phyloP scores from a whole-genome alignment of 2,888 invertebrate genomes.

The Dryocosmus kuriphilus region DNA sequence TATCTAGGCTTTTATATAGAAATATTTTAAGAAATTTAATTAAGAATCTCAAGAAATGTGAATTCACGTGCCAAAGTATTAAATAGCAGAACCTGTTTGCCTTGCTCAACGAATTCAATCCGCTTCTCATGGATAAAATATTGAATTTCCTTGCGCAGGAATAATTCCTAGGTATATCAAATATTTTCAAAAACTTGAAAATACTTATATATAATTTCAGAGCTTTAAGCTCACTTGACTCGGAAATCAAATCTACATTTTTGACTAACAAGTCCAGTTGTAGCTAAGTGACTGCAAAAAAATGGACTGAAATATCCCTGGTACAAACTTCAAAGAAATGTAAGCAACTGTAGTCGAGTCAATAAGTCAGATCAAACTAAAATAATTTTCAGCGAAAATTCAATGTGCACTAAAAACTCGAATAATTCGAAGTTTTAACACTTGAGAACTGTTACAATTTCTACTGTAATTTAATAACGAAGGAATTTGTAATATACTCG shows the following conservation, averaged over 20 bases:
- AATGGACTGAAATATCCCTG: constrained; percentile 25
- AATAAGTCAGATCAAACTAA: not conserved
- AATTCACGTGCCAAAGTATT: constrained; percentile 76
- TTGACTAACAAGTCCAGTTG: not conserved
- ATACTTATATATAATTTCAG: not conserved
- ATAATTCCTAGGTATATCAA: constrained; percentile 2
- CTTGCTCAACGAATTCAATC: constrained; percentile 14
- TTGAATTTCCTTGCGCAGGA: not conserved
- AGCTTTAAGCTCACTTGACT: not conserved
- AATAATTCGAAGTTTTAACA: too few species aligned
- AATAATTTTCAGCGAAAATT: not conserved
- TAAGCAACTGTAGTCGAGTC: constrained; percentile 12
- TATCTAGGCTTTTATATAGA: not conserved
- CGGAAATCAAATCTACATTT: not conserved
- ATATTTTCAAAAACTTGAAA: constrained; percentile 5
- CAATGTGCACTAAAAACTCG: not conserved
- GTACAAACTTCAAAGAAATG: constrained; percentile 26
- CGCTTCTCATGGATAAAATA: not conserved
- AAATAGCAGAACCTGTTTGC: constrained; percentile 41
- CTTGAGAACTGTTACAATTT: too few species aligned
- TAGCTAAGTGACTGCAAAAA: constrained; percentile 21
- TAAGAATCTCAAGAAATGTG: constrained; percentile 63
- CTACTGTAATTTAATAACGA: too few species aligned
- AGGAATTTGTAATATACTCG: too few species aligned
- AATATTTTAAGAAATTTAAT: constrained; percentile 2